phyloP scores from a whole-genome alignment of 1,140 invertebrate species.

The Phthorimaea operculella region DNA sequence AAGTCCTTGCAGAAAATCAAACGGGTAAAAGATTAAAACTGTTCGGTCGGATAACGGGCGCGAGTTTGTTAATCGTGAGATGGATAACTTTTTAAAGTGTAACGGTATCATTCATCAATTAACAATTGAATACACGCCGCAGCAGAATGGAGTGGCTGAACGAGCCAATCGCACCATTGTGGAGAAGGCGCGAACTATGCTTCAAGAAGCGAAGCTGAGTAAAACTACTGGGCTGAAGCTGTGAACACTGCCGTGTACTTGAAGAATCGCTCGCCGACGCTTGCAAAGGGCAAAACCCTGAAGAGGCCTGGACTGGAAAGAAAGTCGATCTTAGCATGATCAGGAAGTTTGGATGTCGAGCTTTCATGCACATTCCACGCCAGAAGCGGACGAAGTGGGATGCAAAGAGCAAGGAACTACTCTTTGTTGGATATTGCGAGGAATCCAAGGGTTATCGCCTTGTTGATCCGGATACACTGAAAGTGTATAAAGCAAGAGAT shows the following conservation, averaged over 20 bases:
- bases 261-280: not conserved
- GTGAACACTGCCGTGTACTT: not conserved
- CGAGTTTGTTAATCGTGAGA: not conserved
- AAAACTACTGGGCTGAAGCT: not conserved
- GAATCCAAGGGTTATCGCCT: not conserved
- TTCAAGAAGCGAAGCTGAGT: not conserved
- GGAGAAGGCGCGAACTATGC: slow-evolving; percentile 3
- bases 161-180: not conserved
- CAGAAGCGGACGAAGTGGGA: slow-evolving; percentile 26
- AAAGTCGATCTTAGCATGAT: slow-evolving; percentile 1
- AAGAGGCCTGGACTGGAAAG: not conserved
- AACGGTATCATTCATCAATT: not conserved
- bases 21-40: not conserved
- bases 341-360: slow-evolving; percentile 2
- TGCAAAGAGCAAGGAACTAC: not conserved
- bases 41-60: not conserved
- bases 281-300: not conserved
- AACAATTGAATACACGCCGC: not conserved
- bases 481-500: not conserved
- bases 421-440: not conserved
- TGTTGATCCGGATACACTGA: not conserved
- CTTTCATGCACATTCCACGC: slow-evolving; percentile 39
- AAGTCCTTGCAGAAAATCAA: not conserved
- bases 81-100: not conserved
- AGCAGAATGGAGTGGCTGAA: not conserved